phyloP scores from a whole-genome alignment of 1,140 invertebrate species.

The Bombus fervidus region DNA sequence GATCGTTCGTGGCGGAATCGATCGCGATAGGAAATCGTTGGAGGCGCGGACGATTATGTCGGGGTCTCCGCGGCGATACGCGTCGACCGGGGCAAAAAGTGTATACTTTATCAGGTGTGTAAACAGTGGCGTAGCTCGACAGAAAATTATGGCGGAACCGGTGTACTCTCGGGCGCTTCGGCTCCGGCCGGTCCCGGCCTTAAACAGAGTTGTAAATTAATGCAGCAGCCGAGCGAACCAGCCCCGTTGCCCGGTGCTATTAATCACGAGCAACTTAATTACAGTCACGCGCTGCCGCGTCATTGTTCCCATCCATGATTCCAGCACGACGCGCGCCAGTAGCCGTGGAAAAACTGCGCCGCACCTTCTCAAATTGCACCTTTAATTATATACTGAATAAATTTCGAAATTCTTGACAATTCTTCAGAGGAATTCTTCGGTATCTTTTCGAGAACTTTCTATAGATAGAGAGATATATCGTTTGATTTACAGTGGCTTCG shows the following conservation, averaged over 20 bases:
- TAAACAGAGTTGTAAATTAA: constrained; percentile 58
- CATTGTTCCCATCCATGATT: constrained; percentile 51
- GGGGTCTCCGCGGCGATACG: constrained; percentile 1
- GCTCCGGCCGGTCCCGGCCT: constrained; percentile 27
- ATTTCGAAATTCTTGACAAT: too few relatives aligned
- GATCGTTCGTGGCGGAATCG: not conserved
- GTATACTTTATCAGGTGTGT: constrained; percentile 45
- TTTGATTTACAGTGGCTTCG: too few relatives aligned
- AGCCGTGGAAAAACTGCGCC: constrained; percentile 10
- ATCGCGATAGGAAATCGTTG: not conserved
- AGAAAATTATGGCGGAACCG: constrained; percentile 48
- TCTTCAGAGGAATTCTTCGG: accelerated
- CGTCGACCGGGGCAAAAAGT: constrained; percentile 1
- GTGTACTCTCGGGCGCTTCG: constrained; percentile 15
- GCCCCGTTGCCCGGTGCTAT: constrained; percentile 38
- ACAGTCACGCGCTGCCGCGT: constrained; percentile 54
- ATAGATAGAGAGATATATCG: too few relatives aligned
- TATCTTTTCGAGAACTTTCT: too few relatives aligned
- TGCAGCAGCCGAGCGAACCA: constrained; percentile 37
- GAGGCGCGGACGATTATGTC: constrained; percentile 5
- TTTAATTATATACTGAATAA: not conserved
- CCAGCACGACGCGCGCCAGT: not conserved
- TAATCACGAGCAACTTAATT: constrained; percentile 60
- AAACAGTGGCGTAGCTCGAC: constrained; percentile 43
- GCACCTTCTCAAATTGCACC: not conserved